Percentiles rank a stretch among this genome's conserved stretches.
phyloP scores from a whole-genome alignment of 2,888 invertebrate genomes.

The Rosalia funebris region DNA sequence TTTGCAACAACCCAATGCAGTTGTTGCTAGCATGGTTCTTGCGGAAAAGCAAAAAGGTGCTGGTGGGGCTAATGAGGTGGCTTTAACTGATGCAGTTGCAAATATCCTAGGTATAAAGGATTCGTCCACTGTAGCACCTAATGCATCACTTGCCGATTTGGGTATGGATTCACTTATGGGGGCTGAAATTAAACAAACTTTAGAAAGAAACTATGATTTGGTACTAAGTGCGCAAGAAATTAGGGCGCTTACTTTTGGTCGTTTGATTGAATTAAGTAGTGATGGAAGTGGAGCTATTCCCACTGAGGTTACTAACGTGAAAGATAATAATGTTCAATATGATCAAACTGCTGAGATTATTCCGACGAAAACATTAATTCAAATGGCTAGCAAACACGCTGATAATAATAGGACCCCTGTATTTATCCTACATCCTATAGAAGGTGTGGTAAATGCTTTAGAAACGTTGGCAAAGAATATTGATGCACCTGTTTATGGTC shows the following conservation, averaged over 20 bases:
- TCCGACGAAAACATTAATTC: conserved; percentile 77
- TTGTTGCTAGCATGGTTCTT: conserved; percentile 84
- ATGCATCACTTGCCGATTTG: conserved; percentile 87
- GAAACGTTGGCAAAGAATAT: conserved; percentile 77
- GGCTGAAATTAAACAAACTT: conserved; percentile 96
- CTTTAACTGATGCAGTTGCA: conserved; percentile 81
- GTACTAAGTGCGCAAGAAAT: conserved; percentile 92
- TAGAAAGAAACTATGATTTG: conserved; percentile 92
- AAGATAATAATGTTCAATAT: conserved; percentile 68
- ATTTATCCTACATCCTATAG: conserved; percentile 87
- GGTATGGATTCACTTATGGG: conserved; percentile 99
- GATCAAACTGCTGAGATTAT: conserved; percentile 70
- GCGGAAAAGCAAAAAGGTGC: conserved; percentile 82
- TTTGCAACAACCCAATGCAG: conserved; percentile 88
- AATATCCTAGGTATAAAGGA: conserved; percentile 94
- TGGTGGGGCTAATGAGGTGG: conserved; percentile 68
- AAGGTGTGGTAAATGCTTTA: conserved; percentile 82
- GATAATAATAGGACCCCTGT: conserved; percentile 65
- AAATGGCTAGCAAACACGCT: conserved; percentile 70
- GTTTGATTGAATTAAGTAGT: conserved; percentile 70
- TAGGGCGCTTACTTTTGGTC: conserved; percentile 81
- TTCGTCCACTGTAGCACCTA: conserved; percentile 77
- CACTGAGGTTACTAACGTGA: conserved; percentile 48
- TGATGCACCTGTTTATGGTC: conserved; percentile 82
- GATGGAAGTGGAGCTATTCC: conserved; percentile 45